Evolutionary conservation across 2,113 vertebrate species (phyloP), one percentile per base, ranked within the genome.

Genomic region (Nerophis lumbriciformis): DNA sequence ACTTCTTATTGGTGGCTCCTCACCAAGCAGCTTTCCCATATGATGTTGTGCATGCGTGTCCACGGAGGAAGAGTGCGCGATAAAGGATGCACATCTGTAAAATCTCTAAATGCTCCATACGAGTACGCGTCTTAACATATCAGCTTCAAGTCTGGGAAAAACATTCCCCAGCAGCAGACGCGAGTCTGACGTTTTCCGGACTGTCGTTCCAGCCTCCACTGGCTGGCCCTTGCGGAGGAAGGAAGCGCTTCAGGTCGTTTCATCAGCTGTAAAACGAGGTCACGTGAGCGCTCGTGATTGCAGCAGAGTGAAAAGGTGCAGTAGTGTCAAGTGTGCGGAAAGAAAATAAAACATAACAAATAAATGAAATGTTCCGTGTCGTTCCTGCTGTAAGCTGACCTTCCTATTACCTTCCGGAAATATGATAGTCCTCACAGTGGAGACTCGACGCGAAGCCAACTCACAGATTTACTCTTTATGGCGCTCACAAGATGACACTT

Each of bases 81-180:
- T 59, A 49, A 45, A 16, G 42, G 38, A 74, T 63, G 58, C 69
- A 74, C 84, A 76, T 82, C 83, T 85, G 83, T 71, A 14, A 81
- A 81, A 71, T 68, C 37, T 60, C 80, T 80, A 67, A 69, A 76
- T 74, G 71, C 76, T 12, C 42, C 42, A 45, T 45, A 12, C 12
- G 10, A 45, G 10, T 11, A 12, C 5, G 42, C 42, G 10, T 11
- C 42, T 45, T 9, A 45, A 45, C 42, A 45, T 45, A 12, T 45
- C 42, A 45, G 42, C 55, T 44, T 10, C 36, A 44, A 7, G 47
- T 76, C 63, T 70, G 73, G 50, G 67, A 83, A 65, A 57, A 38
- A 57, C 55, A 44, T 57, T 44, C 39, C 39, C 38, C 5, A 57
- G 38, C 28, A 8, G 12, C 53, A 15, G n/a, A 39, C 42, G 53